phyloP scores from a whole-genome alignment of 2,888 invertebrate species.

The Incurvaria masculella region DNA sequence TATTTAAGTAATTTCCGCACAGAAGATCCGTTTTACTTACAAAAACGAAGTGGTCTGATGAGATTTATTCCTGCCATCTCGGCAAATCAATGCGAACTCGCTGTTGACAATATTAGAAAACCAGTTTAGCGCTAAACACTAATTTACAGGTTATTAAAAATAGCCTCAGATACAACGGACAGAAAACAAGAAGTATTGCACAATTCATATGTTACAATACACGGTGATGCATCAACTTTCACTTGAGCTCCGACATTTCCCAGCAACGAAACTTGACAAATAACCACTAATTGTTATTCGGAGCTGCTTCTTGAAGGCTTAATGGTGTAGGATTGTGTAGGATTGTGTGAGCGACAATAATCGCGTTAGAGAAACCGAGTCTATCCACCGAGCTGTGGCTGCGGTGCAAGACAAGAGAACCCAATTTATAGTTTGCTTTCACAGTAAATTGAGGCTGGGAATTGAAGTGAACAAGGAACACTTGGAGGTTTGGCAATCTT shows the following conservation, averaged over 20 bases:
- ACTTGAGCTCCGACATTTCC: background rate
- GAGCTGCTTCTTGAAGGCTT: conserved; percentile 39
- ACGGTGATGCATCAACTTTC: background rate
- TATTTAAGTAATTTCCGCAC: too few relatives aligned
- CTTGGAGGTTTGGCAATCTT: background rate
- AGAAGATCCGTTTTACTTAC: too few relatives aligned
- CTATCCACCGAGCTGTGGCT: background rate
- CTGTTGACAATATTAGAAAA: too few relatives aligned
- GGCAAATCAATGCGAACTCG: too few relatives aligned
- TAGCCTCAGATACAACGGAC: too few relatives aligned
- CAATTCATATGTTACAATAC: too few relatives aligned
- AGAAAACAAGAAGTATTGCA: too few relatives aligned
- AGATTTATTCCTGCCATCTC: too few relatives aligned
- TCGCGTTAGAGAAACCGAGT: background rate
- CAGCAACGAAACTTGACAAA: conserved; percentile 29
- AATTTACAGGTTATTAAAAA: too few relatives aligned
- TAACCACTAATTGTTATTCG: conserved; percentile 52
- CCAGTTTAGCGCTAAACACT: too few relatives aligned
- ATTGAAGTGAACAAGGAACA: background rate
- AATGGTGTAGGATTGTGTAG: conserved; percentile 40
- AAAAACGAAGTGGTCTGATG: too few relatives aligned
- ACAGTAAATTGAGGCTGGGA: background rate
- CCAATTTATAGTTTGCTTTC: background rate
- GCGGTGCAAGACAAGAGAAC: background rate
- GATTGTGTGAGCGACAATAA: conserved; percentile 27